Conservation (phyloP, 2,797 vertebrate species). For the Phalanger gymnotis region DNA sequence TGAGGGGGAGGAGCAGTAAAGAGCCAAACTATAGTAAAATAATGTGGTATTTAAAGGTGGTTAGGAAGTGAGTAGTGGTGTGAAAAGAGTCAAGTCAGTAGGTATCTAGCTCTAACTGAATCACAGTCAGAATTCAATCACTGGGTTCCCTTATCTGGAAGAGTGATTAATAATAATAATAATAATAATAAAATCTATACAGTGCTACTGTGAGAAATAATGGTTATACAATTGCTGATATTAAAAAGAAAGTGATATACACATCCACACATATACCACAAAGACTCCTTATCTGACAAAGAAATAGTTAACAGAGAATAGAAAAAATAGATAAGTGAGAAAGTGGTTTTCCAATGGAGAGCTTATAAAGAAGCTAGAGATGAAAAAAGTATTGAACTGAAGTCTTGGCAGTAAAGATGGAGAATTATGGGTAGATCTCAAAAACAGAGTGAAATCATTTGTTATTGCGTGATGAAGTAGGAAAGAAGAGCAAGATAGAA, state of each 20-base stretch:
- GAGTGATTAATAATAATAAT: not conserved
- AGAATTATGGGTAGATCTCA: conserved; percentile 4
- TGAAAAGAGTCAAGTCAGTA: not conserved
- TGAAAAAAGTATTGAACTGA: conserved; percentile 17
- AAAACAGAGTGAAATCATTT: conserved; percentile 5
- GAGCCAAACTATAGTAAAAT: not conserved
- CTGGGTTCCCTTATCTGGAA: not conserved
- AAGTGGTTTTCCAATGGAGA: conserved; percentile 7
- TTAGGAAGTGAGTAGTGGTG: not conserved
- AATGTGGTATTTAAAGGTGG: not conserved
- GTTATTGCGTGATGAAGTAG: not conserved
- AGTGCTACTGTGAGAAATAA: conserved; percentile 46
- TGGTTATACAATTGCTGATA: conserved; percentile 27
- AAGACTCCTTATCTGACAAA: not conserved
- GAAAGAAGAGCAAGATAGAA: not conserved
- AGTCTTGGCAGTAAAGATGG: conserved; percentile 36
- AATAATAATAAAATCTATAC: conserved; percentile 40
- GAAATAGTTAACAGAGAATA: conserved; percentile 9
- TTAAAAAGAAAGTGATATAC: conserved; percentile 9
- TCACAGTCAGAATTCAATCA: not conserved
- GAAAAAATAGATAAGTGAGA: not conserved
- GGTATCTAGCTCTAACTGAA: not conserved
- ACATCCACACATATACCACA: not conserved
- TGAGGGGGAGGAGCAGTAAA: not conserved
- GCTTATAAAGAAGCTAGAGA: not conserved